Conservation (phyloP, 1,140 invertebrate species). For the Lucilia cuprina region DNA sequence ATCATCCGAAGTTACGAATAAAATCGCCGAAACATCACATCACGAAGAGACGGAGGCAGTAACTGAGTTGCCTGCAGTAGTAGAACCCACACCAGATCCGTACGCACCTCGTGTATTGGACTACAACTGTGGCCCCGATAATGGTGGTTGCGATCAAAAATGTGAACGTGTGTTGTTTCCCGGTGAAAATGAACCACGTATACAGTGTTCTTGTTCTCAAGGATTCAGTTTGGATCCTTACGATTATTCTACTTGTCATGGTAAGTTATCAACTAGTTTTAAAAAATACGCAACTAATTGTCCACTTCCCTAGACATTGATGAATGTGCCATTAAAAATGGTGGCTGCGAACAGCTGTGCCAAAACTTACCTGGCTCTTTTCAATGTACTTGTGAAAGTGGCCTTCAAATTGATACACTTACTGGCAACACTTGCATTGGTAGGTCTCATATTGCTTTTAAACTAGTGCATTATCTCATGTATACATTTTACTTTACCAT, state of each 20-base stretch:
- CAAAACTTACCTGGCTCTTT: slow-evolving; percentile 76
- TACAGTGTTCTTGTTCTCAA: slow-evolving; percentile 52
- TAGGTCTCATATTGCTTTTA: slow-evolving; percentile 40
- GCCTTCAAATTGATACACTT: slow-evolving; percentile 55
- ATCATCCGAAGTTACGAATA: neutral
- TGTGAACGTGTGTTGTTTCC: slow-evolving; percentile 54
- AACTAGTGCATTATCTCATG: neutral
- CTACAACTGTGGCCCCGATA: slow-evolving; percentile 50
- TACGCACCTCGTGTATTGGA: slow-evolving; percentile 52
- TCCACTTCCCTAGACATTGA: slow-evolving; percentile 71
- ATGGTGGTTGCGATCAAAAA: slow-evolving; percentile 58
- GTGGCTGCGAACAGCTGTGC: slow-evolving; percentile 69
- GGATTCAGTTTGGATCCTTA: slow-evolving; percentile 54
- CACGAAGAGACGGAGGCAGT: neutral
- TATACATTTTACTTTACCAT: neutral
- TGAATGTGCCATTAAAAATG: slow-evolving; percentile 77
- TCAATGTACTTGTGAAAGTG: slow-evolving; percentile 72
- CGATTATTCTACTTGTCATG: slow-evolving; percentile 53
- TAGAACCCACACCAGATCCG: slow-evolving; percentile 46
- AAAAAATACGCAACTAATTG: neutral
- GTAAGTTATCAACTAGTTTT: slow-evolving; percentile 40
- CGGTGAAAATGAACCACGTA: slow-evolving; percentile 52
- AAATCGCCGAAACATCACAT: neutral
- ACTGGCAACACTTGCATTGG: slow-evolving; percentile 58
- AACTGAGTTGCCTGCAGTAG: slow-evolving; percentile 42